A percentile compares a stretch with the other conserved stretches of the same genome.
phyloP scores from a whole-genome alignment of 1,140 invertebrate species.

The Pachypeltis micranthus region DNA sequence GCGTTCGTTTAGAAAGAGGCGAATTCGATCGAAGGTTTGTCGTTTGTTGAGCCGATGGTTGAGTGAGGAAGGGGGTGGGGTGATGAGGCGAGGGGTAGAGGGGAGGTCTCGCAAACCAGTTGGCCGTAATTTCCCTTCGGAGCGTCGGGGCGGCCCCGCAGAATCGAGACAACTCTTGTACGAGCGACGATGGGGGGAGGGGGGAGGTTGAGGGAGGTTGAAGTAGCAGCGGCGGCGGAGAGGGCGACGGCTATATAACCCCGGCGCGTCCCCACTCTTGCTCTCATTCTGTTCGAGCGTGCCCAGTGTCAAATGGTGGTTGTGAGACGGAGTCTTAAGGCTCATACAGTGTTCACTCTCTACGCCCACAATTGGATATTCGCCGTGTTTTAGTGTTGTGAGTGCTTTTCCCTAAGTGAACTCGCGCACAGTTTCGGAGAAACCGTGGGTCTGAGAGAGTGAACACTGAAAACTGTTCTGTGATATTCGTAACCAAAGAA shows the following conservation, averaged over 20 bases:
- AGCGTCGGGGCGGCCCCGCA: no score
- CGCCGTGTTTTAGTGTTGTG: conserved; percentile 14
- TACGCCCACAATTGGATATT: conserved; percentile 28
- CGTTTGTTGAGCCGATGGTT: no score
- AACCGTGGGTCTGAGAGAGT: conserved; percentile 15
- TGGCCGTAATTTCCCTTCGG: no score
- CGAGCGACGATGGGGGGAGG: not conserved
- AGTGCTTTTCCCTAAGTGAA: not conserved
- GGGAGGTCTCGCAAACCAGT: no score
- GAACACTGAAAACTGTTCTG: conserved; percentile 19
- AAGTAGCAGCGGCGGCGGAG: not conserved
- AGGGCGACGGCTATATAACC: not conserved
- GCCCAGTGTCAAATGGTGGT: conserved; percentile 24
- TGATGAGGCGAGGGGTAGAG: no score
- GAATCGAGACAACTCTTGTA: no score
- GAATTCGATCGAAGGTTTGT: no score
- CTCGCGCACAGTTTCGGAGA: conserved; percentile 11
- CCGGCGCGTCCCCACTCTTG: not conserved
- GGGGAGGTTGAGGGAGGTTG: not conserved
- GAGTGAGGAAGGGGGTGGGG: no score
- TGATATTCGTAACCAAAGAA: conserved; percentile 24
- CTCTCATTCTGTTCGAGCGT: not conserved
- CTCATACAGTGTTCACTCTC: conserved; percentile 27
- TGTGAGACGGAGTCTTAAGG: conserved; percentile 22
- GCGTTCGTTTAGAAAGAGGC: no score